phyloP scores from a whole-genome alignment of 2,113 vertebrate genomes.

The Machaerirhynchus nigripectus region DNA sequence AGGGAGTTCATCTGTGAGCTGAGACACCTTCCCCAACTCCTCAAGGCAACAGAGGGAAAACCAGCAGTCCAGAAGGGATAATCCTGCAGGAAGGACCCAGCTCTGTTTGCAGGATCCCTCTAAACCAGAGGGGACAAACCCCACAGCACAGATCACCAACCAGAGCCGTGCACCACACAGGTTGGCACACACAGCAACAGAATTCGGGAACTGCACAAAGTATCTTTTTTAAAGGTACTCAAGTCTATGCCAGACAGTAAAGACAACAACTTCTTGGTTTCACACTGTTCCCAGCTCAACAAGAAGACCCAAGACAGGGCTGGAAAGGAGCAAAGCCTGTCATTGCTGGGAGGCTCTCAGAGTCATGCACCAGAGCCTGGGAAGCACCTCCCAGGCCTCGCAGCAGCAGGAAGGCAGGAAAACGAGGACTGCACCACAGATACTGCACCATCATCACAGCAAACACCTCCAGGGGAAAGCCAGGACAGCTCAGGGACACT shows the following conservation, averaged over 20 bases:
- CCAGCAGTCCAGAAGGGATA: background rate
- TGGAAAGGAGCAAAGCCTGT: background rate
- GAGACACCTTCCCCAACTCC: background rate
- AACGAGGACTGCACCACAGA: background rate
- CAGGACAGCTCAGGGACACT: background rate
- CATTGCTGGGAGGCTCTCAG: background rate
- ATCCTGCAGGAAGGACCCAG: background rate
- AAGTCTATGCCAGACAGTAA: background rate
- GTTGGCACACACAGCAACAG: background rate
- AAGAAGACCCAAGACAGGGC: background rate
- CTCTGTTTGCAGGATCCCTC: background rate
- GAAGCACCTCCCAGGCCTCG: background rate
- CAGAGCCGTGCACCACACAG: background rate
- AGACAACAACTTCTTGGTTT: background rate
- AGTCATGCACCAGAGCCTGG: background rate
- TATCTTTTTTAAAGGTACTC: background rate
- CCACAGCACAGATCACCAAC: rapidly evolving
- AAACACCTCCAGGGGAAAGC: background rate
- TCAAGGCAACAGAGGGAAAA: background rate
- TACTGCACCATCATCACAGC: background rate
- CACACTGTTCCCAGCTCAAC: background rate
- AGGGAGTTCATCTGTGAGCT: background rate
- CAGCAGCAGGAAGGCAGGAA: background rate
- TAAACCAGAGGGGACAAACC: background rate
- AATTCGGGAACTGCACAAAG: background rate